Base-by-base conservation (phyloP, 1,140 invertebrate genomes). In the Antheraea pernyi region DNA sequence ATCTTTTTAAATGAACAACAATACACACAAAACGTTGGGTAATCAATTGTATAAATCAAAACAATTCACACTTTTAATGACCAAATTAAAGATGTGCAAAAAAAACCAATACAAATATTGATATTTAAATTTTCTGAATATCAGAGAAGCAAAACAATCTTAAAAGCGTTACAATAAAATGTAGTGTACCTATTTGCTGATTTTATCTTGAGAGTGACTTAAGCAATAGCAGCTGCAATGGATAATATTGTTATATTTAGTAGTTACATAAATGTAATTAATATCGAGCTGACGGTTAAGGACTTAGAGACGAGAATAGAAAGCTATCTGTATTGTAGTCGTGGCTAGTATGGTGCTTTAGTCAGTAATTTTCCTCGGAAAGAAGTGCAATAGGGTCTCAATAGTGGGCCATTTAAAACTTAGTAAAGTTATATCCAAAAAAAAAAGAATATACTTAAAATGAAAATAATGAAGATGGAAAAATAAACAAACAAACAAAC, bases 151-250 rank as follows among this genome's bases (percentile, higher is more conserved):
- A 71, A 67, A 19, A 77, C 63, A 19, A 72, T 67, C 70, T 53
- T 81, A 74, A 71, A 88, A 85, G 87, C 86, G 81, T 73, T 89
- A 88, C 79, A 82, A 83, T 89, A 85, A 76, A 86, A 86, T 82
- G 61, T 70, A 77, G 75, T 89, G 86, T 91, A 91, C 89, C 89
- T 91, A 91, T 89, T 91, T 89, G 78, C 75, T 75, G 86, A 78
- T 79, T 70, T 85, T 86, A 85, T 88, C 87, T 89, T 83, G 84
- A 76, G 87, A 83, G 89, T 91, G 89, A 89, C 86, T 91, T 91
- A 91, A 89, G 82, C 89, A 91, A 91, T 91, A 91, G 88, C 89
- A 91, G 89, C 89, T 91, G 89, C 77, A 90, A 90, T 78, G 72
- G 46, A 89, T 73, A 88, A 89, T 78, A 84, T 83, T 78, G 71